phyloP scores from a whole-genome alignment of 2,888 invertebrate genomes.

The Gerosis bhagava region DNA sequence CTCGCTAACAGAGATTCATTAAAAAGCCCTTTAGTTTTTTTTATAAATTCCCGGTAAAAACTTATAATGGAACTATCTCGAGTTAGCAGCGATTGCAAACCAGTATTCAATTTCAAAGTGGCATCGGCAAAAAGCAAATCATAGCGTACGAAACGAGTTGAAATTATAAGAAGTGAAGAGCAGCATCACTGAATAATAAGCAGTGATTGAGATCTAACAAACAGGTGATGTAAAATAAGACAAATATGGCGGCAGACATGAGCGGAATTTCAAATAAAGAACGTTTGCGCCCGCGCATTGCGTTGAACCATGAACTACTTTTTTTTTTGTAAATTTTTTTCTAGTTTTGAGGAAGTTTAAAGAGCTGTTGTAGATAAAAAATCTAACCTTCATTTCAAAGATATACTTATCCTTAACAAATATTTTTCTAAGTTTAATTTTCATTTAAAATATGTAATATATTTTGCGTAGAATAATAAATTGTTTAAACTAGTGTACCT shows the following conservation, averaged over 20 bases:
- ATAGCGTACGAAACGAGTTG: constrained; percentile 26
- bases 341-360: constrained; percentile 22
- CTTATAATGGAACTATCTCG: no score
- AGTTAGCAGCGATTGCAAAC: constrained; percentile 16
- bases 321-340: constrained; percentile 36
- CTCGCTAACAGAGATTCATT: no score
- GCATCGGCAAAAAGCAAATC: constrained; percentile 25
- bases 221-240: constrained; percentile 71
- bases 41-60: no score
- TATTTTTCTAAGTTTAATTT: constrained; percentile 3
- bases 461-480: not conserved
- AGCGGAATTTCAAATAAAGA: constrained; percentile 61
- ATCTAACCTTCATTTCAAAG: constrained; percentile 13
- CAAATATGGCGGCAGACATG: constrained; percentile 70
- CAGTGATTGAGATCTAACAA: constrained; percentile 72
- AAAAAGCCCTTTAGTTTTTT: no score
- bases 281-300: constrained; percentile 47
- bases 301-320: constrained; percentile 48
- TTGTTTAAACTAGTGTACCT: not conserved
- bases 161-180: constrained; percentile 48
- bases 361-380: not conserved
- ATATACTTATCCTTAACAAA: constrained; percentile 6
- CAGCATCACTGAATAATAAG: constrained; percentile 66
- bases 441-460: no score
- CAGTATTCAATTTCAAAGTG: constrained; percentile 21